phyloP scores from a whole-genome alignment of 2,113 vertebrate genomes.

The Caracal caracal region DNA sequence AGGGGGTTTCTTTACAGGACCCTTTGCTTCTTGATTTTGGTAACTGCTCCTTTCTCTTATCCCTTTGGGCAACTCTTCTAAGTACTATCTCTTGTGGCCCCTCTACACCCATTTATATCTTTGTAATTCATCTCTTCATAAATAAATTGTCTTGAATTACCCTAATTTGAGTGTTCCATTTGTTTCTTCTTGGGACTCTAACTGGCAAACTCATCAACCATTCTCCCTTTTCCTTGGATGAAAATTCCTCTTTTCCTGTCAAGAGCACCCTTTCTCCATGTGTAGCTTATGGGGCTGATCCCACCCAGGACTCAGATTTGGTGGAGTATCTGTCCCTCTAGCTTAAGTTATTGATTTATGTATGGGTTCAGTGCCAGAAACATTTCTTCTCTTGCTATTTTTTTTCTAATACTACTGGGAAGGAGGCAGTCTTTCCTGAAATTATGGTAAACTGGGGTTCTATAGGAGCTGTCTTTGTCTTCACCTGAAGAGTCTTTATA shows the following conservation, averaged over 20 bases:
- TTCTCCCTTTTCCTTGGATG: not conserved
- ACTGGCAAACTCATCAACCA: not conserved
- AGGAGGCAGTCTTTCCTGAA: not conserved
- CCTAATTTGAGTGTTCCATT: not conserved
- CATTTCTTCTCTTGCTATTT: not conserved
- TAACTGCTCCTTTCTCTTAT: not conserved
- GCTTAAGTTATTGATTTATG: not conserved
- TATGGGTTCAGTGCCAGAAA: not conserved
- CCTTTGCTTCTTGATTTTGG: not conserved
- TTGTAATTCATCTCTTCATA: not conserved
- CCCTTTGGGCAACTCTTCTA: not conserved
- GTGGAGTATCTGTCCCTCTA: not conserved
- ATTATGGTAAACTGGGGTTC: not conserved
- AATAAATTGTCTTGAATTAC: not conserved
- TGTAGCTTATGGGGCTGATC: not conserved
- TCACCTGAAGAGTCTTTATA: not conserved
- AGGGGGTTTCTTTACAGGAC: not conserved
- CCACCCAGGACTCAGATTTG: not conserved
- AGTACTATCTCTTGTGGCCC: not conserved
- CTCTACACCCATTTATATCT: not conserved
- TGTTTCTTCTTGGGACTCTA: not conserved
- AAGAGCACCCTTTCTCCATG: not conserved
- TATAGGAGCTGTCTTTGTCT: not conserved
- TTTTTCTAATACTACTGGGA: not conserved
- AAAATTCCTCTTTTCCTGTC: not conserved